Conservation (phyloP, 2,797 vertebrate genomes). For the Phyllotis vaccarum region DNA sequence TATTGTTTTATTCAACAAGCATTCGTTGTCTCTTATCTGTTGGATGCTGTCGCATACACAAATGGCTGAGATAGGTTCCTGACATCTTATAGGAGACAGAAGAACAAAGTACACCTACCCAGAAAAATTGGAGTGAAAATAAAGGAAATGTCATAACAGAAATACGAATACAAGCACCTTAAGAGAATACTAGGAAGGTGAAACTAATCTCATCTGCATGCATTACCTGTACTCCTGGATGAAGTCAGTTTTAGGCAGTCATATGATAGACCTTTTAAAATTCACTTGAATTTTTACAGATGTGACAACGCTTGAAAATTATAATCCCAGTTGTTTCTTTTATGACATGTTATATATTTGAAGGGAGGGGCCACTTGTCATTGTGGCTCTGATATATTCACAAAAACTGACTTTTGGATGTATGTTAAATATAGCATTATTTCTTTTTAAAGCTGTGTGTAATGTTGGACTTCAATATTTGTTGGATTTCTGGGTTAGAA, state of each 20-base stretch:
- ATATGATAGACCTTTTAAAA: conserved; percentile 60
- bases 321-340: conserved; percentile 65
- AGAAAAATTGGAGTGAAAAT: conserved; percentile 59
- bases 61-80: conserved; percentile 72
- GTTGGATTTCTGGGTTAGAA: conserved; percentile 52
- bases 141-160: conserved; percentile 63
- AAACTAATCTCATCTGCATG: conserved; percentile 64
- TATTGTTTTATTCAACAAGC: conserved; percentile 74
- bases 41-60: conserved; percentile 65
- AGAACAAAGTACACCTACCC: conserved; percentile 66
- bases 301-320: conserved; percentile 63
- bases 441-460: conserved; percentile 53
- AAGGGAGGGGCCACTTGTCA: conserved; percentile 53
- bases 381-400: conserved; percentile 63
- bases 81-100: conserved; percentile 67
- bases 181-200: conserved; percentile 59
- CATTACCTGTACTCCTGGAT: conserved; percentile 53
- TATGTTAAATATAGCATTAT: conserved; percentile 46
- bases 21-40: conserved; percentile 63
- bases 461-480: conserved; percentile 61
- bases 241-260: conserved; percentile 67
- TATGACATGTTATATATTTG: conserved; percentile 44
- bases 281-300: conserved; percentile 59
- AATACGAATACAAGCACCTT: conserved; percentile 64
- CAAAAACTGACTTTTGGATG: conserved; percentile 61